A percentile compares a stretch with the other conserved stretches of the same genome.
These are phyloP conservation scores for Orcinus orca DNA, from an alignment of 2,113 vertebrate genomes.

Conservation along the genomic window DNA sequence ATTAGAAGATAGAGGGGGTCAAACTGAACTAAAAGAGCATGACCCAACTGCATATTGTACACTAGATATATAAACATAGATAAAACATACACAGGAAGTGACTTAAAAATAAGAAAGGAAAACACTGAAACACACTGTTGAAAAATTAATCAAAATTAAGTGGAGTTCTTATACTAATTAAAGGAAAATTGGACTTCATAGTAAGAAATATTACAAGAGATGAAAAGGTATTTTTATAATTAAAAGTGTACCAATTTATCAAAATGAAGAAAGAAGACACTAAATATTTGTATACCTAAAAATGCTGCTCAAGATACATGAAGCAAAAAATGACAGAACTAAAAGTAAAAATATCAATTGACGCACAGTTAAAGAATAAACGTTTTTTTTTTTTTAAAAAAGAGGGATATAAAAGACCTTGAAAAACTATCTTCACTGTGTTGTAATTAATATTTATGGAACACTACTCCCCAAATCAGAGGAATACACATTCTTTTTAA, in stretches of 20 bases:
- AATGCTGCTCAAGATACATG: not conserved
- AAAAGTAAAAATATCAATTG: not conserved
- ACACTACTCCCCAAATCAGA: not conserved
- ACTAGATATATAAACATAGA: too few species aligned
- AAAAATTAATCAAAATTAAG: not conserved
- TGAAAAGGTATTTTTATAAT: not conserved
- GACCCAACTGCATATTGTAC: too few species aligned
- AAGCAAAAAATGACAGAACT: not conserved
- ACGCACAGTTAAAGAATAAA: not conserved
- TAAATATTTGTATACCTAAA: not conserved
- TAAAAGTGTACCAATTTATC: not conserved
- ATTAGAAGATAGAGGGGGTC: too few species aligned
- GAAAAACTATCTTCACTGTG: not conserved
- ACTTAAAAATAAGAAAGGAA: too few species aligned
- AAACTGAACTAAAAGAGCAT: too few species aligned
- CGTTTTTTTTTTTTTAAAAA: too few species aligned
- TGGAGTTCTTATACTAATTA: not conserved
- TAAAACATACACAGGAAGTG: too few species aligned
- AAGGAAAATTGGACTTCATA: not conserved
- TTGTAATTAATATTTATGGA: not conserved
- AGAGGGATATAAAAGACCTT: not conserved
- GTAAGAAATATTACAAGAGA: not conserved
- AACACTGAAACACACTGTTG: not conserved
- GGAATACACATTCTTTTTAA: not conserved
- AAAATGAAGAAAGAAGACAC: not conserved